Evolutionary conservation across 2,113 vertebrate species (phyloP).

Genomic region (Tenebrosternarchus preto): DNA sequence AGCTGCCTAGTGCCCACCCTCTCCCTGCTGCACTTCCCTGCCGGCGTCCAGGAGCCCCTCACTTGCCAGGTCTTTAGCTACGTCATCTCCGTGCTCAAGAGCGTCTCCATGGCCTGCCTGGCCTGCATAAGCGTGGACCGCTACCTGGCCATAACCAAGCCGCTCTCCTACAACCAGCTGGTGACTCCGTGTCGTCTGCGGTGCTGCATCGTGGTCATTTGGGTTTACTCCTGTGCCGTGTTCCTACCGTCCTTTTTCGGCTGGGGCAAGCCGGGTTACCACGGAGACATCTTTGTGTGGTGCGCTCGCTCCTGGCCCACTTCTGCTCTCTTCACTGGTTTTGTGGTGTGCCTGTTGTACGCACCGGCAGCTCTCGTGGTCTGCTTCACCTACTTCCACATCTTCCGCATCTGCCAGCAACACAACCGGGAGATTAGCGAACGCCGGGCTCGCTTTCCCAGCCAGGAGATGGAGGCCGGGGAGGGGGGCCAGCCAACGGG

Average conservation of each 20-base stretch:
- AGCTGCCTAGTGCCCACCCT: constrained; percentile 96
- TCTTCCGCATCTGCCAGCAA: constrained; percentile 97
- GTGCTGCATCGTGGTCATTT: constrained; percentile 91
- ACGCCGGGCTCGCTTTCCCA: constrained; percentile 91
- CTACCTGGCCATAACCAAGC: constrained; percentile 96
- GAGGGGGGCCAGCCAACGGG: constrained; percentile 79
- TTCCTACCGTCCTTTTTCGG: constrained; percentile 97
- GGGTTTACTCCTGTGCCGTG: constrained; percentile 92
- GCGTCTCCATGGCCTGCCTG: constrained; percentile 97
- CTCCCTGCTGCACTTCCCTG: constrained; percentile 92
- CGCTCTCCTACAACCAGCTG: constrained; percentile 96
- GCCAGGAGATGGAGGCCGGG: constrained; percentile 85
- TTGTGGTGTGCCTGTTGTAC: constrained; percentile 95
- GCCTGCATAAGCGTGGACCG: constrained; percentile 97
- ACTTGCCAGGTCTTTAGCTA: constrained; percentile 97
- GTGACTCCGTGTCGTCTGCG: constrained; percentile 95
- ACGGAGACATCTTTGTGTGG: constrained; percentile 98
- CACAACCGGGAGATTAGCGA: constrained; percentile 98
- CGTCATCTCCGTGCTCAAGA: constrained; percentile 96
- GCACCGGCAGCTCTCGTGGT: constrained; percentile 95
- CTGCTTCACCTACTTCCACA: constrained; percentile 98
- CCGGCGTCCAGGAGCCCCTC: constrained; percentile 89
- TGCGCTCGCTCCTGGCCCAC: constrained; percentile 96
- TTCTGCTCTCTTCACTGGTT: constrained; percentile 93
- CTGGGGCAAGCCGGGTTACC: constrained; percentile 98